phyloP scores from a whole-genome alignment of 2,888 invertebrate species.

The Trissoscelio sp. region DNA sequence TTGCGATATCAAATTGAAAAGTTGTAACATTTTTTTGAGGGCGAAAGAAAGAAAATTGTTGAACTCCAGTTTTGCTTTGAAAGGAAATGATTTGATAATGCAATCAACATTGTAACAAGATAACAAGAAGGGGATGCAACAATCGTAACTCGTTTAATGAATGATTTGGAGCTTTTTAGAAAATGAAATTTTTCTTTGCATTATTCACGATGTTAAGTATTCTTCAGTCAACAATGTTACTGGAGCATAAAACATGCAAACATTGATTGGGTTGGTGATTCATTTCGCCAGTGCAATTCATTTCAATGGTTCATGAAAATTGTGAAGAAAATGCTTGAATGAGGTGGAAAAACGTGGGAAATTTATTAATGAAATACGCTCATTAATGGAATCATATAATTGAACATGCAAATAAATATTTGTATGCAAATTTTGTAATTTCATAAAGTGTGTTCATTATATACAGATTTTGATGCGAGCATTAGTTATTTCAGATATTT shows the following conservation, averaged over 20 bases:
- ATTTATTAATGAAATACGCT: background rate
- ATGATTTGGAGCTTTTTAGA: background rate
- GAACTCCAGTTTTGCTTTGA: no score
- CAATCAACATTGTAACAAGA: no score
- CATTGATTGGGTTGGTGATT: background rate
- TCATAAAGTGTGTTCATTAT: slow-evolving; percentile 1
- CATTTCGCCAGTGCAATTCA: background rate
- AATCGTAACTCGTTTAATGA: background rate
- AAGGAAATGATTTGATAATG: no score
- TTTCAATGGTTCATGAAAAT: background rate
- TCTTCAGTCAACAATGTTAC: slow-evolving; percentile 2
- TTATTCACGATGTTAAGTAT: background rate
- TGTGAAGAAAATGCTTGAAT: background rate
- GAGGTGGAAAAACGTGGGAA: background rate
- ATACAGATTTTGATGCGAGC: background rate
- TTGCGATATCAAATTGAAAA: background rate
- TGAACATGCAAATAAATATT: no score
- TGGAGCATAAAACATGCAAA: slow-evolving; percentile 1
- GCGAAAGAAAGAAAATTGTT: no score
- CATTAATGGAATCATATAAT: background rate
- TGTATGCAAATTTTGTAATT: slow-evolving; percentile 7
- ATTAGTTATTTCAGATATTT: slow-evolving; percentile 35
- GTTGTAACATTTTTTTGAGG: background rate
- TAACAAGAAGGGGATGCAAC: background rate
- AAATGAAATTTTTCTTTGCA: background rate